Evolutionary conservation across 2,888 invertebrate species (phyloP).

Genomic region (Xanthorhoe designata): DNA sequence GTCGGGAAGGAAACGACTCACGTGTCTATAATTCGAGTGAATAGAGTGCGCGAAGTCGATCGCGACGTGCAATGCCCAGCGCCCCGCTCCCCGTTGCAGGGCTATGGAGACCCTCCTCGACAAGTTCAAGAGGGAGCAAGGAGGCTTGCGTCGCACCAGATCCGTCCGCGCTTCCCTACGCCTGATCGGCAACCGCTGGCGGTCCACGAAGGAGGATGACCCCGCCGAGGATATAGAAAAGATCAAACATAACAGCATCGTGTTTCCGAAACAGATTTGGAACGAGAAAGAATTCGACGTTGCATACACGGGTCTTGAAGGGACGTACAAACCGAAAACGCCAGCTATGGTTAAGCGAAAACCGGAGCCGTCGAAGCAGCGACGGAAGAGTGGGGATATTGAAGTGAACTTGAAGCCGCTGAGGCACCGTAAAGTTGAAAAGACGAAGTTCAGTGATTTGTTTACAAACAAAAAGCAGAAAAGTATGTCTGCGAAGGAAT

Average conservation of each 20-base stretch:
- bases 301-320: constrained; percentile 77
- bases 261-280: constrained; percentile 74
- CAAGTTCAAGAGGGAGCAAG: constrained; percentile 81
- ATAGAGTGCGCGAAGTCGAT: constrained; percentile 81
- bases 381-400: constrained; percentile 76
- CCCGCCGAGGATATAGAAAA: constrained; percentile 64
- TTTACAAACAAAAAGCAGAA: constrained; percentile 80
- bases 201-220: constrained; percentile 76
- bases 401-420: constrained; percentile 76
- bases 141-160: constrained; percentile 86
- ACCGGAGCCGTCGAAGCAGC: constrained; percentile 64
- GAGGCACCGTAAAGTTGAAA: constrained; percentile 72
- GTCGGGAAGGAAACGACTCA: constrained; percentile 75
- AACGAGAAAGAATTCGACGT: constrained; percentile 76
- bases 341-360: constrained; percentile 78
- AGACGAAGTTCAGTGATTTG: constrained; percentile 77
- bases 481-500: constrained; percentile 74
- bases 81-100: constrained; percentile 73
- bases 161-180: constrained; percentile 90
- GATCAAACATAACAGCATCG: constrained; percentile 69
- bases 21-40: constrained; percentile 79
- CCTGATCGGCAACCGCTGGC: constrained; percentile 87
- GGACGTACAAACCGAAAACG: constrained; percentile 78
- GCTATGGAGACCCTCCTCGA: constrained; percentile 84
- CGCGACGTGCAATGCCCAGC: constrained; percentile 81